Evolutionary conservation across 2,797 vertebrate species (phyloP), one percentile per base, ranked within the genome.

Genomic region (Sebastes minor): DNA sequence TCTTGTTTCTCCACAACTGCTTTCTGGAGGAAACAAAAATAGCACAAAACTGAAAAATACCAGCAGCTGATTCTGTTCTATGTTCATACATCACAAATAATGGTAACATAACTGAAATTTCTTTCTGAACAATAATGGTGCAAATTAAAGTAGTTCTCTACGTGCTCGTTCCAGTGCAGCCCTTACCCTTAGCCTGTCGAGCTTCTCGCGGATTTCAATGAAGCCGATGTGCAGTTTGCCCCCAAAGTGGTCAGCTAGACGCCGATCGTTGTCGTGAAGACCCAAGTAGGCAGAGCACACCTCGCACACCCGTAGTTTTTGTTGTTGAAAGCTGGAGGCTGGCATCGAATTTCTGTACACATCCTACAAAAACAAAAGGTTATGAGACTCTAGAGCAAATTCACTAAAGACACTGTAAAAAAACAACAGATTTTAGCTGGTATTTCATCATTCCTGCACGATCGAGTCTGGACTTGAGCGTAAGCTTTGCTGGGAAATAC

Each of bases 301-400:
- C 91, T 99, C 98, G 89, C 98, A 99, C 57, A 99, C 98, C 2
- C 98, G 93, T 56, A 99, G 95, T 88, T 99, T 99, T 93, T 99
- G 98, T 91, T 99, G 98, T 53, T 99, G 98, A 89, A 99, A 99
- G 94, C 98, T 99, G 82, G 98, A 99, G 55, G 98, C 98, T 42
- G 98, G 98, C 98, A 99, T 99, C 0, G 98, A 99, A 94, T 99
- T 99, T 86, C 98, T 96, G 94, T 99, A 99, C 33, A 99, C 95
- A 88, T 99, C 98, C 98, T 99, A 88, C 33, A 80, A 70, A 11
- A 71, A 71, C 3, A 83, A 74, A 28, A 76, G 1, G 7, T 38
- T 25, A 28, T 6, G n/a, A 33, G 4, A 8, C 28, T n/a, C 18
- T 25, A 3, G 11, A 49, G 42, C 5, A 55, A 63, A 78, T 33